A percentile compares a stretch with the other conserved stretches of the same genome.
Evolutionary conservation across 2,797 vertebrate genomes (phyloP).

Genomic region (Thamnophis elegans): DNA sequence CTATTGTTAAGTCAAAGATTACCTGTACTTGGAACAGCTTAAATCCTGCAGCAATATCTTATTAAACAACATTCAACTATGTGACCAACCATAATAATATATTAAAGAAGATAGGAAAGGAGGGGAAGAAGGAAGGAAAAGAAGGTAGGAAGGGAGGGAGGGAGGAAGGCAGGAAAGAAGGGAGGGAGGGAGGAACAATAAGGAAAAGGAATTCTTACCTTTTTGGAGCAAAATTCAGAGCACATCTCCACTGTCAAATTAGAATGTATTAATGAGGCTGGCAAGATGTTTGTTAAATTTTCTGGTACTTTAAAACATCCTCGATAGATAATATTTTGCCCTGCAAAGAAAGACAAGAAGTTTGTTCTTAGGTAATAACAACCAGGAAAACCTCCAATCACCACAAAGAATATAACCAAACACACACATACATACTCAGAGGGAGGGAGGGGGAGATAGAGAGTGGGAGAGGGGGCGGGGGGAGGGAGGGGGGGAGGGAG

Average conservation of each 20-base stretch:
- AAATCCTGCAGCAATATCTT: neutral
- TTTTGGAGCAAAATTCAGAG: slow-evolving; percentile 90
- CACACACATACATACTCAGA: slow-evolving; percentile 18
- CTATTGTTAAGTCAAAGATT: neutral
- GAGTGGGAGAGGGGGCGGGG: too few relatives aligned
- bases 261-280: slow-evolving; percentile 76
- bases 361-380: slow-evolving; percentile 44
- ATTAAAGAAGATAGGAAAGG: neutral
- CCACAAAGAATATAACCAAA: slow-evolving; percentile 18
- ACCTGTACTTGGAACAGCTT: neutral
- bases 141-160: too few relatives aligned
- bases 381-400: neutral
- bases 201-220: slow-evolving; percentile 76
- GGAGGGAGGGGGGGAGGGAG: neutral
- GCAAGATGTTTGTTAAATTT: slow-evolving; percentile 78
- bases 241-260: slow-evolving; percentile 87
- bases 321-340: slow-evolving; percentile 83
- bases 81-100: neutral
- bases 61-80: neutral
- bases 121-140: neutral
- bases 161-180: neutral
- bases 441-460: too few relatives aligned
- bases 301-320: slow-evolving; percentile 88
- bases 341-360: slow-evolving; percentile 64
- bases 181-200: slow-evolving; percentile 20